Evolutionary conservation across 2,113 vertebrate species (phyloP).

Genomic region (Lampris incognitus): DNA sequence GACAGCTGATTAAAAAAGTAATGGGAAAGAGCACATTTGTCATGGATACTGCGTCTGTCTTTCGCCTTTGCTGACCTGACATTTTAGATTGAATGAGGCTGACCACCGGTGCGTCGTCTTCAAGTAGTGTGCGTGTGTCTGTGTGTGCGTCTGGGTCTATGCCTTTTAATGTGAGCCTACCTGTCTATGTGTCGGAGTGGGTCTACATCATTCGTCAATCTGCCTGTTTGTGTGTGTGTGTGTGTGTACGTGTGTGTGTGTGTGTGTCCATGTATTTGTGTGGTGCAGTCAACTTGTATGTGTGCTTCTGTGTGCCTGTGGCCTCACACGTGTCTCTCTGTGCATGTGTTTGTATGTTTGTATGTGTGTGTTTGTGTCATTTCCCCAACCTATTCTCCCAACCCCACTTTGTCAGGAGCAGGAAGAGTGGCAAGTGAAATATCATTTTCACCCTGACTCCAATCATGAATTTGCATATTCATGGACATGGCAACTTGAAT

Average conservation of each 20-base stretch:
- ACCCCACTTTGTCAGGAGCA: conserved; percentile 1
- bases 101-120: not conserved
- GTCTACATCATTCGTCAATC: not conserved
- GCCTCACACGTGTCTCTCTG: not conserved
- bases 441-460: conserved; percentile 48
- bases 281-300: not conserved
- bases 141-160: not conserved
- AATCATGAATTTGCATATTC: conserved; percentile 53
- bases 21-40: conserved; percentile 22
- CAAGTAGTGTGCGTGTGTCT: not conserved
- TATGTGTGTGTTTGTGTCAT: not conserved
- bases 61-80: conserved; percentile 46
- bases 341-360: not conserved
- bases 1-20: conserved; percentile 28
- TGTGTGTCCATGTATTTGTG: not conserved
- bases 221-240: conserved; percentile 9
- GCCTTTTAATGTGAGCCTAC: not conserved
- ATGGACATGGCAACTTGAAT: conserved; percentile 5
- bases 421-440: conserved; percentile 17
- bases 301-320: not conserved
- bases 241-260: not conserved
- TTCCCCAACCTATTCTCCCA: conserved; percentile 5
- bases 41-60: conserved; percentile 1
- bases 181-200: not conserved
- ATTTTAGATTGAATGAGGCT: conserved; percentile 48